Evolutionary conservation across 2,797 vertebrate species (phyloP), one percentile per base, ranked within the genome.

Genomic region (Pangasius larnaudii): DNA sequence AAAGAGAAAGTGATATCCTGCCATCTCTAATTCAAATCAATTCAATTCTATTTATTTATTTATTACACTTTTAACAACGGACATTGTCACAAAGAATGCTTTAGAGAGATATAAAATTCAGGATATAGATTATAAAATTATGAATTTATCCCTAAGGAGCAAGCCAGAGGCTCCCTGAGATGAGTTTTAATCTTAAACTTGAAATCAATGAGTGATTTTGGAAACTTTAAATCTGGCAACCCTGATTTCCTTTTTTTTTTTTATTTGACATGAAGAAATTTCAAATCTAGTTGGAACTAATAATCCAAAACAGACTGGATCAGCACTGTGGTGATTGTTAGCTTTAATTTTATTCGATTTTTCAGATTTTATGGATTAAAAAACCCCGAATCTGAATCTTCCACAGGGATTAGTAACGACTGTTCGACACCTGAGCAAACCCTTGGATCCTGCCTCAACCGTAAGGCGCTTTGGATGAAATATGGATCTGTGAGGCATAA

Each of bases 161-260:
- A 46, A 46, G 42, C 42, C 42, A 9, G 42, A 46, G 42, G 7
- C 42, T 46, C 42, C 8, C 42, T 59, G 22, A 59, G 5, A 59
- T 24, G 2, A 59, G 22, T 13, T 63, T 61, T 27, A 9, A 24
- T 61, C 8, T 46, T 46, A 46, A 61, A 61, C 65, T 8, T 69
- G 33, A 69, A 8, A 36, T 39, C 69, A 22, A 39, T 2, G 36
- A 3, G 33, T 39, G 19, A 8, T 39, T 39, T 22, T 71, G 8
- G 36, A 39, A 39, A 22, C 27, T 0, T 1, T 59, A 88, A 91
- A 88, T 84, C 39, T 74, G 39, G 10, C 71, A 74, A 46, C 71
- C 71, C 71, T 46, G 24, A 63, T 27, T 27, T 63, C 8, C 16
- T 61, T 61, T 24, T 61, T 27, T 59, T 53, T 16, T 19, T 22